A percentile compares a stretch with the other conserved stretches of the same genome.
Conservation (phyloP, 1,140 invertebrate species). For the Bombyx mandarina region DNA sequence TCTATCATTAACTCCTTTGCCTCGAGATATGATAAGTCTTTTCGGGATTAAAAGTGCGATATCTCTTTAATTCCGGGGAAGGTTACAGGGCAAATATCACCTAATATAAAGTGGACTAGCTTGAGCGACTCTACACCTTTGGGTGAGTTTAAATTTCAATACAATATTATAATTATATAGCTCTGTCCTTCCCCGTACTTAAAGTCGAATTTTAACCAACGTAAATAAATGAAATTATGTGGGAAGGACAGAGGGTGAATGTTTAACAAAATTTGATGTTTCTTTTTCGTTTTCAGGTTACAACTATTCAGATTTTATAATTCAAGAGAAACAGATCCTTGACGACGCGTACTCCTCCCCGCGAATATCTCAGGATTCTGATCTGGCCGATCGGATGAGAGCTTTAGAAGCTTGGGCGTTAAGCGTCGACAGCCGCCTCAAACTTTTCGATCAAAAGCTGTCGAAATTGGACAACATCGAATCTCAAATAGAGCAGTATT, state of each 20-base stretch:
- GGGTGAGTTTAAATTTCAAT: conserved; percentile 50
- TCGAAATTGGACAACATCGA: conserved; percentile 50
- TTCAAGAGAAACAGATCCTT: conserved; percentile 24
- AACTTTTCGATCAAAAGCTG: conserved; percentile 45
- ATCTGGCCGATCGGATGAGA: conserved; percentile 43
- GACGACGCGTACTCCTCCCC: conserved; percentile 41
- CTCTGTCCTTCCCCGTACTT: conserved; percentile 64
- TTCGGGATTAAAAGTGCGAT: neutral
- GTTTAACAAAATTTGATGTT: conserved; percentile 9
- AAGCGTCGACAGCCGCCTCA: conserved; percentile 43
- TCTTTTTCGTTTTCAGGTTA: conserved; percentile 44
- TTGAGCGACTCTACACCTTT: conserved; percentile 53
- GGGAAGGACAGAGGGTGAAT: conserved; percentile 57
- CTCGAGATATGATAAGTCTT: too few relatives aligned
- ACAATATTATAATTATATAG: conserved; percentile 30
- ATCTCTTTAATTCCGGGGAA: conserved; percentile 42
- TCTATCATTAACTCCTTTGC: too few relatives aligned
- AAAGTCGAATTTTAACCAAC: neutral
- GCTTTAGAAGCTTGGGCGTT: conserved; percentile 55
- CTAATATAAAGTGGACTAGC: conserved; percentile 60
- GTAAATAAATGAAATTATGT: conserved; percentile 20
- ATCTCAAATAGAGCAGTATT: conserved; percentile 50
- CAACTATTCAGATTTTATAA: conserved; percentile 30
- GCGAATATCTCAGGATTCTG: conserved; percentile 37
- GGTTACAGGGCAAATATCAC: conserved; percentile 62